Evolutionary conservation across 2,888 invertebrate species (phyloP).

Genomic region (Sialis fuliginosa): DNA sequence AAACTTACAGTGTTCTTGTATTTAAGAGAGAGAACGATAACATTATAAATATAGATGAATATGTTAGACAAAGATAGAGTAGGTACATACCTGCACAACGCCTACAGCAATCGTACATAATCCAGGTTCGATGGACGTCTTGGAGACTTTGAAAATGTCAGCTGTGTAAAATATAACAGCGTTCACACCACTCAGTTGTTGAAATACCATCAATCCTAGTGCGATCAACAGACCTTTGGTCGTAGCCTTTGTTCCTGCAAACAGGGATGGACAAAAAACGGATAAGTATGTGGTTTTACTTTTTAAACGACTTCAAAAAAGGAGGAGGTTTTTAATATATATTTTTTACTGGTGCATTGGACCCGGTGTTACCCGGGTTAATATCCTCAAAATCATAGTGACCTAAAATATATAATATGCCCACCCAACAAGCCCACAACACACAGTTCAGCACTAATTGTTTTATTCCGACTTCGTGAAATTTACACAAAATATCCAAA

Average conservation of each 20-base stretch:
- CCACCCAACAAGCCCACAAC: too few relatives aligned
- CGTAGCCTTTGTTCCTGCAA: constrained; percentile 9
- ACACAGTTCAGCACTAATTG: too few relatives aligned
- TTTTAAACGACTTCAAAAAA: too few relatives aligned
- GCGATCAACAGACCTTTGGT: constrained; percentile 17
- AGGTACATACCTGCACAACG: constrained; percentile 18
- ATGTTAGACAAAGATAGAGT: background rate
- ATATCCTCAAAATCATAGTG: too few relatives aligned
- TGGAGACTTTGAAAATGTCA: constrained; percentile 20
- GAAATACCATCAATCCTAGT: constrained; percentile 27
- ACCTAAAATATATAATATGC: too few relatives aligned
- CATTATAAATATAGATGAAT: too few relatives aligned
- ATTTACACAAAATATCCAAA: too few relatives aligned
- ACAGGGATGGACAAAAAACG: background rate
- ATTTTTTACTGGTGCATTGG: too few relatives aligned
- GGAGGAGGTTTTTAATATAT: too few relatives aligned
- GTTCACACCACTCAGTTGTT: constrained; percentile 24
- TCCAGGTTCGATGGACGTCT: constrained; percentile 16
- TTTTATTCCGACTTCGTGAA: too few relatives aligned
- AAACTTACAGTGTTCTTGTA: background rate
- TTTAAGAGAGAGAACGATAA: background rate
- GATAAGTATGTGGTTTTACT: background rate
- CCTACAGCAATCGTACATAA: constrained; percentile 27
- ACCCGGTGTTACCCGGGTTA: too few relatives aligned
- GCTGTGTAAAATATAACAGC: constrained; percentile 22